Evolutionary conservation across 2,888 invertebrate genomes (phyloP), one percentile per base, ranked within the genome.

Genomic region (Charanyca ferruginea): DNA sequence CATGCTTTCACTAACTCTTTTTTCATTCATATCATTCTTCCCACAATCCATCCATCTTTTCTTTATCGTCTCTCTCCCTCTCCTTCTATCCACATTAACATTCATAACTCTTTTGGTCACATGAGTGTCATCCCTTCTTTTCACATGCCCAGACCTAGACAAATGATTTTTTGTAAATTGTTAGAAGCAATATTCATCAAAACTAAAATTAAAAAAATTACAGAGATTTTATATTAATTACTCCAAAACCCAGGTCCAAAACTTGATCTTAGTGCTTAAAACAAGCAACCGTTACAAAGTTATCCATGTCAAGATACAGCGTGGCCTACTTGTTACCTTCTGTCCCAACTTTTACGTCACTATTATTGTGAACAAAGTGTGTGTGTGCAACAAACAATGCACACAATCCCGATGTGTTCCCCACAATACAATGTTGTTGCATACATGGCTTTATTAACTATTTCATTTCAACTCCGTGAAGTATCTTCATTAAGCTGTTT

Each of bases 381-480:
- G 59, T 69, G 59, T 53, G 55, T 53, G 18, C 32, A 49, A 68
- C 66, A 72, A 73, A 81, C 79, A 81, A 79, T 77, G 78, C 71
- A 73, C 64, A 79, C 77, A 76, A 77, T 77, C 68, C 68, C 71
- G 55, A 67, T 79, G 68, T 69, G 66, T 59, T 57, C 47, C 20
- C 49, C 58, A 79, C 80, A 76, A 77, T 78, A 66, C 77, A 59
- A 65, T 75, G 70, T 69, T 73, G 68, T 80, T 75, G 75, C 68
- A 74, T 77, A 75, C 76, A 77, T 73, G 60, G 61, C 78, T 82
- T 81, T 82, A 80, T 82, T 80, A 84, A 81, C 79, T 73, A 71
- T 81, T 83, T 75, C 67, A 79, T 83, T 81, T 66, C 60, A 79
- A 76, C 72, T 72, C 42, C 32, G 49, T 55, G 38, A 78, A 73